Conservation (phyloP, 2,113 vertebrate genomes). For the Xiphophorus couchianus region DNA sequence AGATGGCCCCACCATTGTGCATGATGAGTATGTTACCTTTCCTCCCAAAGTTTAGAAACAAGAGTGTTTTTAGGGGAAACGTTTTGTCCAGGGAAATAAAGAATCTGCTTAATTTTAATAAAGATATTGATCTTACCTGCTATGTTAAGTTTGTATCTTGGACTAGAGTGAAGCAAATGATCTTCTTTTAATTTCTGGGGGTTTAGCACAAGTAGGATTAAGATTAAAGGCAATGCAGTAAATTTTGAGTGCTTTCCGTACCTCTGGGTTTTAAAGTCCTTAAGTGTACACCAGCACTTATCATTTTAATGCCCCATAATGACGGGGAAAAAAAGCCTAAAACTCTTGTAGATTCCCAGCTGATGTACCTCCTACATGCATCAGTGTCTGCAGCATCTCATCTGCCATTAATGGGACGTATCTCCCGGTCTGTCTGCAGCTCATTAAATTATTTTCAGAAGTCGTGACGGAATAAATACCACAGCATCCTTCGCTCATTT, state of each 20-base stretch:
- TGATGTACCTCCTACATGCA: slow-evolving; percentile 20
- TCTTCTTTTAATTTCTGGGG: neutral
- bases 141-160: neutral
- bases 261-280: slow-evolving; percentile 24
- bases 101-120: too few species aligned
- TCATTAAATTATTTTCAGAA: slow-evolving; percentile 10
- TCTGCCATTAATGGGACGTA: slow-evolving; percentile 27
- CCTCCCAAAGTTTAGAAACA: neutral
- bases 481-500: neutral
- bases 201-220: neutral
- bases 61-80: neutral
- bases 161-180: neutral
- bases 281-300: slow-evolving; percentile 1
- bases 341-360: slow-evolving; percentile 20
- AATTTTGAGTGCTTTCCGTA: slow-evolving; percentile 4
- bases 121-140: neutral
- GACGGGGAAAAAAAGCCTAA: slow-evolving; percentile 9
- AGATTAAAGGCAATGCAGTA: slow-evolving; percentile 3
- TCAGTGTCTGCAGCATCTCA: slow-evolving; percentile 22
- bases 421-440: neutral
- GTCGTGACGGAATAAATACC: slow-evolving; percentile 2
- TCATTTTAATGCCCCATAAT: slow-evolving; percentile 3
- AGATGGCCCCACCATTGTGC: slow-evolving; percentile 97
- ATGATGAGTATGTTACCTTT: slow-evolving; percentile 91
- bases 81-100: too few species aligned